These are phyloP conservation scores for Dryas iulia DNA, from an alignment of 1,140 invertebrate genomes.

Conservation along the genomic window DNA sequence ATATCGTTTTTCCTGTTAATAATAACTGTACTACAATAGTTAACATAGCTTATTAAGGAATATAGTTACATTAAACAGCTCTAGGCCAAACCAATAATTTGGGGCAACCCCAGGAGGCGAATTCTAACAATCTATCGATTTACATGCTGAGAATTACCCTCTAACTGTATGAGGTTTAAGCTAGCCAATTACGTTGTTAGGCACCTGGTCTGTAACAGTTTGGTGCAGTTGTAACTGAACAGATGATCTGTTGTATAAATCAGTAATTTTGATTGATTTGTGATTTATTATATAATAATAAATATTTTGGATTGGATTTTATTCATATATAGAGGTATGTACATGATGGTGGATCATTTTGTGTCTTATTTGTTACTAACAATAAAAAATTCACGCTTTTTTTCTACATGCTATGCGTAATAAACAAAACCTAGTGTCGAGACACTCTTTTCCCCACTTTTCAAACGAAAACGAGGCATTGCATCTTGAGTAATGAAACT, in stretches of 20 bases:
- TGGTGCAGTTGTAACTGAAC: not conserved
- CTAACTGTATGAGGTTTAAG: constrained; percentile 52
- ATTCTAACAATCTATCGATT: constrained; percentile 62
- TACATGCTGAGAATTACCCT: constrained; percentile 60
- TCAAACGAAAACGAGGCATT: too few species aligned
- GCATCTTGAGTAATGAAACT: too few species aligned
- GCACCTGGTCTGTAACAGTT: constrained; percentile 15
- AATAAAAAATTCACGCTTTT: too few species aligned
- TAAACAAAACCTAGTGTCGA: too few species aligned
- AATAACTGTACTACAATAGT: constrained; percentile 53
- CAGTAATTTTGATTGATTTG: not conserved
- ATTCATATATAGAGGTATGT: too few species aligned
- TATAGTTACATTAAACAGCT: constrained; percentile 69
- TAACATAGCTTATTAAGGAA: constrained; percentile 69
- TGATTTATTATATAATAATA: not conserved
- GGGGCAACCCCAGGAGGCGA: constrained; percentile 52
- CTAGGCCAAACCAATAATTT: constrained; percentile 72
- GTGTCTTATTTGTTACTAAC: too few species aligned
- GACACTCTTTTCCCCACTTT: too few species aligned
- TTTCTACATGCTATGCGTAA: too few species aligned
- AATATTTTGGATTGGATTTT: too few species aligned
- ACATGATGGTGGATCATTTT: too few species aligned
- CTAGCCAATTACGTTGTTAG: constrained; percentile 32
- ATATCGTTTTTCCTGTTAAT: constrained; percentile 44
- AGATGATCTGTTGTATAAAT: constrained; percentile 1